phyloP scores from a whole-genome alignment of 1,140 invertebrate genomes.

The Melanaphis sacchari region DNA sequence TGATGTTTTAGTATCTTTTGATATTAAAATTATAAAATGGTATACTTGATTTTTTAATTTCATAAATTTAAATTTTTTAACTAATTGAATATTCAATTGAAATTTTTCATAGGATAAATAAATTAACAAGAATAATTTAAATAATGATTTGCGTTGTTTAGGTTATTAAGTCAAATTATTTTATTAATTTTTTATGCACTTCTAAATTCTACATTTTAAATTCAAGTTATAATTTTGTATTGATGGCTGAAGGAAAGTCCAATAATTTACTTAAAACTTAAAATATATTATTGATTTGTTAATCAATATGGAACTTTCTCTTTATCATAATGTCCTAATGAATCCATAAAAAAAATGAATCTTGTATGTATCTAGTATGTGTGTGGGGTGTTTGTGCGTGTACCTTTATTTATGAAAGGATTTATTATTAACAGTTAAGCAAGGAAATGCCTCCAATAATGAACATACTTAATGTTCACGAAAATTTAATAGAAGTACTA shows the following conservation, averaged over 20 bases:
- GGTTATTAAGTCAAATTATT: neutral
- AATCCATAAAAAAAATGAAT: neutral
- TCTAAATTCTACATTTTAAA: neutral
- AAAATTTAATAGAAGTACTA: conserved; percentile 95
- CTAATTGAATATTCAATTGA: neutral
- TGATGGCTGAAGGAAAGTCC: neutral
- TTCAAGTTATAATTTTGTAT: neutral
- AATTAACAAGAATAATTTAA: neutral
- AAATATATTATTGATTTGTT: neutral
- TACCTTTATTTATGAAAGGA: neutral
- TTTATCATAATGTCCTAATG: neutral
- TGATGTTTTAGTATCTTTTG: neutral
- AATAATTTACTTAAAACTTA: neutral
- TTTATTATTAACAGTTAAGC: conserved; percentile 72
- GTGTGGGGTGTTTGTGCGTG: neutral
- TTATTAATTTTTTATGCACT: neutral
- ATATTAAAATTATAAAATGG: neutral
- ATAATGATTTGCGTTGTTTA: neutral
- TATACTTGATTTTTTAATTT: neutral
- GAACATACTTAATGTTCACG: conserved; percentile 95
- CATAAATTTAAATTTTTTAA: neutral
- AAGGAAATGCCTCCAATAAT: conserved; percentile 97
- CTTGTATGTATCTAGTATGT: neutral
- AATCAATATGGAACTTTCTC: neutral
- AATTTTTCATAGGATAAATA: neutral